Conservation (phyloP, 2,888 invertebrate species). For the Drosophila paramelanica region DNA sequence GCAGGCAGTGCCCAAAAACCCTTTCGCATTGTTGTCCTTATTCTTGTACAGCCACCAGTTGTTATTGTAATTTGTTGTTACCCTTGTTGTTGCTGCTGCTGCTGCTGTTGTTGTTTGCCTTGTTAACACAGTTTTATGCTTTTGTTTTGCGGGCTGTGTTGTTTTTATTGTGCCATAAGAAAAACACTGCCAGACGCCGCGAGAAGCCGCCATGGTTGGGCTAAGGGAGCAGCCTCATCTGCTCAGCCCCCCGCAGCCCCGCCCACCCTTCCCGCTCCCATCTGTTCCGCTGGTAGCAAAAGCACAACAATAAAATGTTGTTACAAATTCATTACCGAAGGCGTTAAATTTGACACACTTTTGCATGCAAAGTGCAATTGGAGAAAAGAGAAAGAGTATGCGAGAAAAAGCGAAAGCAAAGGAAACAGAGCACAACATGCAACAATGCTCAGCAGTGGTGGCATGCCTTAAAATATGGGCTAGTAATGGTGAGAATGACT, state of each 20-base stretch:
- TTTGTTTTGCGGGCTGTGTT: constrained; percentile 67
- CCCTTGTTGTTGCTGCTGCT: constrained; percentile 13
- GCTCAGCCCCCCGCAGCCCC: neutral
- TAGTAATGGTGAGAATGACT: constrained; percentile 7
- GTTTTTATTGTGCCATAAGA: constrained; percentile 73
- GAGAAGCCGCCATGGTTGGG: constrained; percentile 7
- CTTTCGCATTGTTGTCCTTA: constrained; percentile 51
- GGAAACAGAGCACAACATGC: constrained; percentile 55
- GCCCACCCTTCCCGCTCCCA: neutral
- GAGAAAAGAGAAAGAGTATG: constrained; percentile 9
- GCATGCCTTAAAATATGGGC: constrained; percentile 38
- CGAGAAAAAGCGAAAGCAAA: constrained; percentile 23
- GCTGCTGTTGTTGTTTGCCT: constrained; percentile 48
- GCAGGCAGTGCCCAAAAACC: constrained; percentile 13
- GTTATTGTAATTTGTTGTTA: constrained; percentile 38
- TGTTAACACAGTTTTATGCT: constrained; percentile 80
- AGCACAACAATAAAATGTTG: constrained; percentile 79
- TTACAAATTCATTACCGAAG: constrained; percentile 81
- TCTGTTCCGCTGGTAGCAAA: constrained; percentile 31
- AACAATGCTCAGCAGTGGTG: constrained; percentile 50
- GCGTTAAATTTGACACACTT: constrained; percentile 81
- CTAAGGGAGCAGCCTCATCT: constrained; percentile 15
- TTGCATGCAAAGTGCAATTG: constrained; percentile 63
- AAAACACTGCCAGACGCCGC: constrained; percentile 56
- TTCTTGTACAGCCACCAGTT: constrained; percentile 45